Evolutionary conservation across 1,140 invertebrate genomes (phyloP).

Genomic region (Sminthurides bifidus): DNA sequence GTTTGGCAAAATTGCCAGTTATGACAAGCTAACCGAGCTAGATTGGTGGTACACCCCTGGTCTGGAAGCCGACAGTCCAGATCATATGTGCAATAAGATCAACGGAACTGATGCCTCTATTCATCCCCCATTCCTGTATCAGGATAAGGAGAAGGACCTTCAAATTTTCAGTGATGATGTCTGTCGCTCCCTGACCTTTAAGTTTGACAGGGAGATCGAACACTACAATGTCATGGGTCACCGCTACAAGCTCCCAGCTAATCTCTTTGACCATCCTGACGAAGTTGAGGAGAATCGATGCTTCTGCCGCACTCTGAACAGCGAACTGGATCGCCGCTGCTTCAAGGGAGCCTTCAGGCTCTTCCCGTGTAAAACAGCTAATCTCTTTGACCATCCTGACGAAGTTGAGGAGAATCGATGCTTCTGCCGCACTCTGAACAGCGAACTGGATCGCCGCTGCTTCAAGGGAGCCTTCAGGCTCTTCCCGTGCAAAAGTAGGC

Average conservation of each 20-base stretch:
- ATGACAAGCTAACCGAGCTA: neutral
- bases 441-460: constrained; percentile 46
- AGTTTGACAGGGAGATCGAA: constrained; percentile 45
- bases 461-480: constrained; percentile 58
- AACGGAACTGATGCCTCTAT: constrained; percentile 63
- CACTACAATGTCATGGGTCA: constrained; percentile 55
- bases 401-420: constrained; percentile 56
- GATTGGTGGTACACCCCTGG: neutral
- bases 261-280: constrained; percentile 50
- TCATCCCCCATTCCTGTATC: constrained; percentile 55
- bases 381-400: constrained; percentile 45
- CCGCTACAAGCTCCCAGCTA: constrained; percentile 45
- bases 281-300: constrained; percentile 56
- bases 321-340: constrained; percentile 46
- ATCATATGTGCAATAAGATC: constrained; percentile 51
- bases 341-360: constrained; percentile 58
- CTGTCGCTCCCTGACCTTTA: constrained; percentile 48
- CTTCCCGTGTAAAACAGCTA: constrained; percentile 41
- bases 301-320: constrained; percentile 52
- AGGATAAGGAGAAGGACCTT: constrained; percentile 33
- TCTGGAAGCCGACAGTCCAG: constrained; percentile 7
- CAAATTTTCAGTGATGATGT: constrained; percentile 25
- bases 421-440: constrained; percentile 52
- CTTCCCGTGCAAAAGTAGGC: constrained; percentile 45
- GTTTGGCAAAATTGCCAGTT: neutral